These are phyloP conservation scores for Redunca redunca DNA, from an alignment of 2,113 vertebrate species.

Conservation along the genomic window DNA sequence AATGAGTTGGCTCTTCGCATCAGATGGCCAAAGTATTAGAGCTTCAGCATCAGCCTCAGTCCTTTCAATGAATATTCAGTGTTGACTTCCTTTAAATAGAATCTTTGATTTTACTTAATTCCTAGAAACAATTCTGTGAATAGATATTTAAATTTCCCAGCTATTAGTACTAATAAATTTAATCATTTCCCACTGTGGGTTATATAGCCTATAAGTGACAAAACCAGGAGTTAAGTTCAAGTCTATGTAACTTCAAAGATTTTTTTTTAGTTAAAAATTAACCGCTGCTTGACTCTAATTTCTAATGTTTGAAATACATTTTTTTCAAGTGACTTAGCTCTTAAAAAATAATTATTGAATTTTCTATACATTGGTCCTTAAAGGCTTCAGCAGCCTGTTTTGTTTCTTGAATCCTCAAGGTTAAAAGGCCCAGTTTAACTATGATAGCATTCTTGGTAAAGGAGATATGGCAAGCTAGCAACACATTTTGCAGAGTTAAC, in stretches of 20 bases:
- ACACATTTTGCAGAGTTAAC: constrained; percentile 4
- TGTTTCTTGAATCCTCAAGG: constrained; percentile 27
- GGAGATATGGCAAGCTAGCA: neutral
- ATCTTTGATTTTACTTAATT: neutral
- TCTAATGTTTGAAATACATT: neutral
- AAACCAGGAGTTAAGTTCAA: neutral
- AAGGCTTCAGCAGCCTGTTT: neutral
- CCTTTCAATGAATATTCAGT: neutral
- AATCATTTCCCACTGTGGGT: neutral
- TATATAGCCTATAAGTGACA: neutral
- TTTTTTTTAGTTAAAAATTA: neutral
- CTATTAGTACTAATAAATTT: neutral
- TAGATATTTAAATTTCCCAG: neutral
- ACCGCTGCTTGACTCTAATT: neutral
- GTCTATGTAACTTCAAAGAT: neutral
- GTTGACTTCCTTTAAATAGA: neutral
- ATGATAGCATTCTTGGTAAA: neutral
- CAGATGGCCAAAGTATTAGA: neutral
- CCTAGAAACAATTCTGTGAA: neutral
- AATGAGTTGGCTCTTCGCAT: neutral
- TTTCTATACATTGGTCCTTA: neutral
- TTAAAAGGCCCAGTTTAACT: constrained; percentile 5
- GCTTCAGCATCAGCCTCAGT: neutral
- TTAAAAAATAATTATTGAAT: neutral
- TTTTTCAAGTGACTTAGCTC: neutral